Base-by-base conservation (phyloP, 1,140 invertebrate species). In the Nasonia vitripennis region DNA sequence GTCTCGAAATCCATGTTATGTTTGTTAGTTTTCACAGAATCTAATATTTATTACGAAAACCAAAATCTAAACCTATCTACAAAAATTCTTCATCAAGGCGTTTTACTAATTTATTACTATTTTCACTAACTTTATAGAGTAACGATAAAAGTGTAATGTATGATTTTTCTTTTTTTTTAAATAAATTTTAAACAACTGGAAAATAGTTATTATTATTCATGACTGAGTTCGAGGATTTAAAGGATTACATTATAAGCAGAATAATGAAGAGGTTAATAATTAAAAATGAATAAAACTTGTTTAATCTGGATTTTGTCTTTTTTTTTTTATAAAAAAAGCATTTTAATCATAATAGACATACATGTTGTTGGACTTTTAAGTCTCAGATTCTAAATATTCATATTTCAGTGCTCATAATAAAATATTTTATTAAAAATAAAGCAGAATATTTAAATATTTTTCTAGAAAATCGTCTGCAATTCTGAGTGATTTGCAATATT, bases 21-120 rank as follows among this genome's bases (percentile, higher is more conserved):
- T 89, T 89, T 90, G 83, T 89, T 89, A 88, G 86, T 90, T 89
- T 90, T 88, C 89, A 90, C 87, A 89, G 79, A 81, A 82, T 89
- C 89, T 89, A 89, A 89, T 90, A 89, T 89, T 89, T 90, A 90
- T 90, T 89, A 88, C 75, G 85, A 20, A 86, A 82, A 87, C 55
- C 74, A 87, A 78, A 87, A 89, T 89, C 82, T 84, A 41, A 83
- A 83, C 87, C 88, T 82, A 87, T 87, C 87, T 11, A 23, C 17
- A 82, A 55, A 34, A 41, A 79, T 67, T 6, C 67, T 62, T 31
- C 27, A 37, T 79, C n/a, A 31, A 67, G 27, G 31, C 20, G 79
- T 70, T 81, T 45, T 79, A 81, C 86, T 88, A 88, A 89, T 90
- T 90, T 90, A 90, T 89, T 89, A 87, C 67, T 85, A 89, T 89